phyloP scores from a whole-genome alignment of 1,140 invertebrate genomes.

The Metaphire vulgaris region DNA sequence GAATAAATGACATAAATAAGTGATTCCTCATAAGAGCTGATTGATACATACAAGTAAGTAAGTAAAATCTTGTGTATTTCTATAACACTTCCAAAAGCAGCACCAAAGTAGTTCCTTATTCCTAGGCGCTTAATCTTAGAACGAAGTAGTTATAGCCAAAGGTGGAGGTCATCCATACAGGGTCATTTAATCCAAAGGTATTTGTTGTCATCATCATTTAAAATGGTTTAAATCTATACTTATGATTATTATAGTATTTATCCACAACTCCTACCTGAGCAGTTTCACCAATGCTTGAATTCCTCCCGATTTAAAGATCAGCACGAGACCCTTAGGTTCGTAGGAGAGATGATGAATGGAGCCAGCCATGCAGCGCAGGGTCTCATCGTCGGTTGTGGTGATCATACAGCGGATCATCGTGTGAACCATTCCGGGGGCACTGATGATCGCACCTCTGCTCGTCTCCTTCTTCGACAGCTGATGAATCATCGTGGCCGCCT shows the following conservation, averaged over 20 bases:
- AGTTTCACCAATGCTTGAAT: conserved; percentile 94
- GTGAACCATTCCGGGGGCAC: conserved; percentile 89
- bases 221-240: not conserved
- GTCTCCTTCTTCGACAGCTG: conserved; percentile 97
- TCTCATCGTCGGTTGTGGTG: conserved; percentile 88
- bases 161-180: too few relatives aligned
- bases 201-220: too few relatives aligned
- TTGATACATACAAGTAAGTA: too few relatives aligned
- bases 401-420: conserved; percentile 82
- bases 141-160: too few relatives aligned
- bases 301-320: conserved; percentile 96
- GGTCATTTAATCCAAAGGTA: too few relatives aligned
- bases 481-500: conserved; percentile 98
- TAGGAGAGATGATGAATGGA: conserved; percentile 95
- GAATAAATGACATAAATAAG: too few relatives aligned
- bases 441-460: conserved; percentile 94
- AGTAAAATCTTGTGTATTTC: too few relatives aligned
- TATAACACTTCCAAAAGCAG: too few relatives aligned
- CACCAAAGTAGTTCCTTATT: too few relatives aligned
- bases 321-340: conserved; percentile 86
- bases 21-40: too few relatives aligned
- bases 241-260: not conserved
- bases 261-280: conserved; percentile 48
- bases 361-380: conserved; percentile 78
- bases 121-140: too few relatives aligned